Conservation (phyloP, 2,888 invertebrate species). For the Drosophila tripunctata region DNA sequence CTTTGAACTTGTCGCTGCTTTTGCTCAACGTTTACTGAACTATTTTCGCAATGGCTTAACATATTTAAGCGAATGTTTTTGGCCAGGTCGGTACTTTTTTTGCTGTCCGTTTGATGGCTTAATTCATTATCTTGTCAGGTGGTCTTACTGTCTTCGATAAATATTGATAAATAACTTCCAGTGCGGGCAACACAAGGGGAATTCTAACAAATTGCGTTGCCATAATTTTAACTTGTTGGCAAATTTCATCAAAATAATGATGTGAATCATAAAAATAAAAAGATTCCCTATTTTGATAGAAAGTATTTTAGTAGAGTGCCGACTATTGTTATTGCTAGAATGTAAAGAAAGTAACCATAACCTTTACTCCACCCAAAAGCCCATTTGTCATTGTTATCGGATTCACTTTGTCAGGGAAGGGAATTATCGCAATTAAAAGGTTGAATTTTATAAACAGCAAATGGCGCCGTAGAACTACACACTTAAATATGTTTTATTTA, state of each 20-base stretch:
- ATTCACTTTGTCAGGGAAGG: not conserved
- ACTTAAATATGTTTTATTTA: not conserved
- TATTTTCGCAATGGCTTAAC: constrained; percentile 17
- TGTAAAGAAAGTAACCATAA: not conserved
- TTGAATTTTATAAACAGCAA: not conserved
- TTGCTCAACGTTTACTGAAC: constrained; percentile 54
- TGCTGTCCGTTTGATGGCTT: constrained; percentile 37
- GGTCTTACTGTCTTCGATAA: constrained; percentile 62
- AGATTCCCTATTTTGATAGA: not conserved
- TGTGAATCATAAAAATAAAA: constrained; percentile 47
- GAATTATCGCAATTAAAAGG: not conserved
- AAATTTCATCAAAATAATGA: constrained; percentile 9
- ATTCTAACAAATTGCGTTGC: constrained; percentile 28
- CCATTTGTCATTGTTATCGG: not conserved
- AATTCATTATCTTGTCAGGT: constrained; percentile 68
- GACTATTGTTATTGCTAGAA: not conserved
- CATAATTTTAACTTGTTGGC: not conserved
- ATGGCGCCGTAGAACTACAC: constrained; percentile 19
- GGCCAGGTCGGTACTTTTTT: constrained; percentile 46
- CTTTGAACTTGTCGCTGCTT: constrained; percentile 21
- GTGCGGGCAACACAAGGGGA: not conserved
- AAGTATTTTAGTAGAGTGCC: not conserved
- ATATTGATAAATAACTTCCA: constrained; percentile 68
- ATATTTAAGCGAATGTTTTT: constrained; percentile 63
- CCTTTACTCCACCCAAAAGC: not conserved